Percentiles rank a stretch among this genome's conserved stretches.
Evolutionary conservation across 2,888 invertebrate genomes (phyloP).

Genomic region (Prenolepis imparis): DNA sequence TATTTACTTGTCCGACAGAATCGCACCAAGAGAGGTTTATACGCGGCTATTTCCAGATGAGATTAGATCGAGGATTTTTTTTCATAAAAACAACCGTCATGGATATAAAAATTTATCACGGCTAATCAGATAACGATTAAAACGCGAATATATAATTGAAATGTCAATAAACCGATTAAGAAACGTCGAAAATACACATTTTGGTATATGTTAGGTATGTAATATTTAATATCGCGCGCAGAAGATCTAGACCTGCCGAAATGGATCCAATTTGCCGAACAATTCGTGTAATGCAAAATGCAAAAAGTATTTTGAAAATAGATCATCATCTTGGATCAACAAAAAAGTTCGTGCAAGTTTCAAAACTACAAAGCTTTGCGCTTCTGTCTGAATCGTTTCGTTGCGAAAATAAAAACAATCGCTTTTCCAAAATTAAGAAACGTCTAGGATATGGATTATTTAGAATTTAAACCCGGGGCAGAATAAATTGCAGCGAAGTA

Average conservation of each 20-base stretch:
- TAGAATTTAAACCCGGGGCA: neutral
- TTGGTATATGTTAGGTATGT: neutral
- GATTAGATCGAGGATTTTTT: neutral
- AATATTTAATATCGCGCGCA: neutral
- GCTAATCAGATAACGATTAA: neutral
- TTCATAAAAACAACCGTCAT: neutral
- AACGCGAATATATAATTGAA: neutral
- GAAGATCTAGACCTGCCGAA: neutral
- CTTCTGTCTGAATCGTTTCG: neutral
- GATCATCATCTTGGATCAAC: neutral
- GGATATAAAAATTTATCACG: neutral
- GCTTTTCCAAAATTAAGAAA: neutral
- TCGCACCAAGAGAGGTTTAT: neutral
- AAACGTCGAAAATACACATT: neutral
- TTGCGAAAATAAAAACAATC: neutral
- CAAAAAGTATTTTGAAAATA: neutral
- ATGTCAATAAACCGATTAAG: neutral
- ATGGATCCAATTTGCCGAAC: neutral
- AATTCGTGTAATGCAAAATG: neutral
- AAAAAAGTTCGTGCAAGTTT: neutral
- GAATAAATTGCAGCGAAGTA: conserved; percentile 7
- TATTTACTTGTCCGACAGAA: neutral
- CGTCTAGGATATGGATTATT: neutral
- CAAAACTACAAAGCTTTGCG: neutral
- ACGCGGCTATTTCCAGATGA: neutral